phyloP scores from a whole-genome alignment of 2,888 invertebrate species.

The Drosophila diplacantha region DNA sequence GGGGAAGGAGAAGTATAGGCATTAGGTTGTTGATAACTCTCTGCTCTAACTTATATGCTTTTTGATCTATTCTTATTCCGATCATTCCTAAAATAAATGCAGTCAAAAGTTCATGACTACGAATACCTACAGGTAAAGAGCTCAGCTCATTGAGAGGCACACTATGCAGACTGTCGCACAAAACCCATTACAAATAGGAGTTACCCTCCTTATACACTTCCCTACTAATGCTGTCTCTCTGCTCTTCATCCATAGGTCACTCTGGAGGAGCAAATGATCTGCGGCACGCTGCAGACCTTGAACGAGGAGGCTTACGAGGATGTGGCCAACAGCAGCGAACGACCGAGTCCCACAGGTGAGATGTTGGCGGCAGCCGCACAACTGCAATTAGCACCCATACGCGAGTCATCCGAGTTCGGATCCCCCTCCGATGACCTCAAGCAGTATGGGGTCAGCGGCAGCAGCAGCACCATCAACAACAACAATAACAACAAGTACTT shows the following conservation, averaged over 20 bases:
- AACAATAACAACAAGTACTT: conserved; percentile 55
- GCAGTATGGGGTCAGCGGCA: conserved; percentile 49
- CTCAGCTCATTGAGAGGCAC: neutral
- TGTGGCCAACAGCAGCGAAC: conserved; percentile 87
- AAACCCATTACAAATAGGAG: neutral
- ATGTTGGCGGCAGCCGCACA: conserved; percentile 77
- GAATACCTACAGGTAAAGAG: conserved; percentile 78
- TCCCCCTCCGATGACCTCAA: conserved; percentile 77
- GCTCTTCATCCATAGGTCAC: conserved; percentile 83
- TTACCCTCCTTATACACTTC: neutral
- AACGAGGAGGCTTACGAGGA: conserved; percentile 96
- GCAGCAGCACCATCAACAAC: conserved; percentile 12
- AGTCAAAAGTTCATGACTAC: conserved; percentile 78
- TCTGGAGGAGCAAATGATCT: conserved; percentile 96
- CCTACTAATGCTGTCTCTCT: neutral
- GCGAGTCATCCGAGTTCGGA: conserved; percentile 78
- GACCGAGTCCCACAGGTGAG: conserved; percentile 79
- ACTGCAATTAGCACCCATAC: conserved; percentile 78
- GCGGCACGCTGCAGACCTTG: conserved; percentile 92
- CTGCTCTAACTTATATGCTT: conserved; percentile 37
- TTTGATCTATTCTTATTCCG: conserved; percentile 37
- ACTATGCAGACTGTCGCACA: conserved; percentile 14
- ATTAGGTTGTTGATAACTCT: conserved; percentile 1
- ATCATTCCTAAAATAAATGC: conserved; percentile 54
- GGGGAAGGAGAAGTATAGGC: neutral